Evolutionary conservation across 2,113 vertebrate species (phyloP).

Genomic region (Galbula dea): DNA sequence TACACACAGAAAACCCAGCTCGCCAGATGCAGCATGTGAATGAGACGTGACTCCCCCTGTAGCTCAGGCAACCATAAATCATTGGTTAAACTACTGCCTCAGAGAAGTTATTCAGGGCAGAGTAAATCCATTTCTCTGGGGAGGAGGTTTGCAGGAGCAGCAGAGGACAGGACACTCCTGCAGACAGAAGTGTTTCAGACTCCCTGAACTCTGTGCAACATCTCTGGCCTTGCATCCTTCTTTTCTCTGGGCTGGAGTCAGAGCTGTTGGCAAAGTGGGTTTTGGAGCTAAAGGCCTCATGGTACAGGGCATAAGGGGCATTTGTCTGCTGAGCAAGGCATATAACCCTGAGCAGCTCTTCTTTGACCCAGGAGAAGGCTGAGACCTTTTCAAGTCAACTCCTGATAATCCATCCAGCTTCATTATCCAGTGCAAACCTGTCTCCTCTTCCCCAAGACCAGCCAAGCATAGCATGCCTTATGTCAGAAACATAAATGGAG

Average conservation of each 20-base stretch:
- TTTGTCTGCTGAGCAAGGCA: background rate
- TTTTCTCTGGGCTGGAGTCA: background rate
- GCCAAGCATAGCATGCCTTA: background rate
- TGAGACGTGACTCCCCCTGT: background rate
- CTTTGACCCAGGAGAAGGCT: background rate
- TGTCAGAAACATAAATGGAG: background rate
- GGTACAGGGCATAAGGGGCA: background rate
- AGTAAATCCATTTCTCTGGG: background rate
- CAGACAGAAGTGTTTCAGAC: background rate
- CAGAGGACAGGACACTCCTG: fast-evolving
- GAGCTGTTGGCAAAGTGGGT: background rate
- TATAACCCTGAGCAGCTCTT: background rate
- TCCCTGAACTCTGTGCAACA: background rate
- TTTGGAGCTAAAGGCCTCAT: background rate
- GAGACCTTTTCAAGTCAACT: background rate
- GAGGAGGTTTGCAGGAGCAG: background rate
- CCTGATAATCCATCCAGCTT: background rate
- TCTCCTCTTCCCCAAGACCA: background rate
- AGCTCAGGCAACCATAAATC: background rate
- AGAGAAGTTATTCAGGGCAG: background rate
- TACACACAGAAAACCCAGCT: background rate
- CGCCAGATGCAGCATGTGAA: fast-evolving
- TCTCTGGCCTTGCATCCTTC: background rate
- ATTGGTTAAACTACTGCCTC: background rate
- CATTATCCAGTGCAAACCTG: background rate